Evolutionary conservation across 1,140 invertebrate species (phyloP), one percentile per base, ranked within the genome.

Genomic region (Procambarus clarkii): DNA sequence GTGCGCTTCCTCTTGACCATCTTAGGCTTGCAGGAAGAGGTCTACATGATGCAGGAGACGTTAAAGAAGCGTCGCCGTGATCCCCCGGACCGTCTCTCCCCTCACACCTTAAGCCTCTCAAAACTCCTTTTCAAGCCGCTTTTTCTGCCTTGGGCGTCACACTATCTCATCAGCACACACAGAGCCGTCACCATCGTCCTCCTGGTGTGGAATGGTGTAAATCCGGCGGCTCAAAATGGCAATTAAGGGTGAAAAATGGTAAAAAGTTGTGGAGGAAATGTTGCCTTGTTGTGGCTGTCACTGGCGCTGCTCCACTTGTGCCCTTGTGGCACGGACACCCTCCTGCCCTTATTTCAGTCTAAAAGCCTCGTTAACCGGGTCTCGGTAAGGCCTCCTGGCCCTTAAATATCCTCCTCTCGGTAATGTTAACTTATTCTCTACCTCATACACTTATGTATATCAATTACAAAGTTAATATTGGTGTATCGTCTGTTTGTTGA

Each of bases 1-100:
- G 87, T 89, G 64, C 80, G 34, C 50, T 89, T 89, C 64, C 87
- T 54, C 80, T 89, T 89, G 87, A 89, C 87, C 87, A 89, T 89
- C 87, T 89, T 89, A 34, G 45, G 80, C 2, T 2, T 64, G 46
- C 21, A 4, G 3, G 11, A 21, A 45, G 2, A 44, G 7, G 79
- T 69, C 87, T 89, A 89, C 87, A 89, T 89, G 79, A 46, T 83
- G 79, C 54, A 34, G 44, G 46, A 58, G 54, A n/a, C 79, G 3
- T 9, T 58, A 46, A n/a, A 18, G 45, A 24, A 74, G 60, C 50
- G 2, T 13, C 78, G 18, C 9, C 44, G 34, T 58, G 58, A 48
- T 60, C 79, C 54, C n/a, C 24, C 18, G 83, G 13, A 0, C 0
- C 3, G 4, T 60, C 34, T 15, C 4, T 45, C 48, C 15, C 48